Conservation (phyloP, 1,140 invertebrate genomes). For the Calephelis nemesis region DNA sequence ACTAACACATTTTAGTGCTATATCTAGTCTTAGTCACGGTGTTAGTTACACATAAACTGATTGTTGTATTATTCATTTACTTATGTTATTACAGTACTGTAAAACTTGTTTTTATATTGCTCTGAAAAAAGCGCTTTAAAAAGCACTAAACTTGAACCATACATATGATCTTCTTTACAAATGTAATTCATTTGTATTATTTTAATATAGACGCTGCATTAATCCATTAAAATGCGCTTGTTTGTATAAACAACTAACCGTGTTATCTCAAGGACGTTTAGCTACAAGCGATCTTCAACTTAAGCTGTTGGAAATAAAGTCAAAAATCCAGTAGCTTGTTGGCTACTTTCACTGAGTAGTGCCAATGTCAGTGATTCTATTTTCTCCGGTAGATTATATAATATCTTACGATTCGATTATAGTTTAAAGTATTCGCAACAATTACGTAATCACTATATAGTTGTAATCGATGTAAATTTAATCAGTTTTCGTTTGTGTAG, state of each 20-base stretch:
- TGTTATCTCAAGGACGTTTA: conserved; percentile 5
- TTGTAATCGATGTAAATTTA: no score
- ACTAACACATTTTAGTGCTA: no score
- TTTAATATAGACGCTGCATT: neutral
- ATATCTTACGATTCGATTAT: conserved; percentile 12
- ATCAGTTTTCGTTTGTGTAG: no score
- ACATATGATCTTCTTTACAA: neutral
- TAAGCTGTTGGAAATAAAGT: neutral
- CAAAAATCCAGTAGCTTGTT: neutral
- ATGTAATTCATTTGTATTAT: neutral
- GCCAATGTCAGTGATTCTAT: conserved; percentile 17
- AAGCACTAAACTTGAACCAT: no score
- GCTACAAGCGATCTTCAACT: neutral
- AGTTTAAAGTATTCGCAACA: neutral
- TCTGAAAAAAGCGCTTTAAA: no score
- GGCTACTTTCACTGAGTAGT: conserved; percentile 13
- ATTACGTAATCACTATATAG: neutral
- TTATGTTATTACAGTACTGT: no score
- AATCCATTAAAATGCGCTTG: neutral
- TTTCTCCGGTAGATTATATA: conserved; percentile 7
- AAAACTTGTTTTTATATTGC: no score
- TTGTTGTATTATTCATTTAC: no score
- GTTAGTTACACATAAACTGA: no score
- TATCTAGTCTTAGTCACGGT: no score
- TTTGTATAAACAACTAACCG: neutral